Evolutionary conservation across 2,888 invertebrate species (phyloP).

Genomic region (Apamea monoglypha): DNA sequence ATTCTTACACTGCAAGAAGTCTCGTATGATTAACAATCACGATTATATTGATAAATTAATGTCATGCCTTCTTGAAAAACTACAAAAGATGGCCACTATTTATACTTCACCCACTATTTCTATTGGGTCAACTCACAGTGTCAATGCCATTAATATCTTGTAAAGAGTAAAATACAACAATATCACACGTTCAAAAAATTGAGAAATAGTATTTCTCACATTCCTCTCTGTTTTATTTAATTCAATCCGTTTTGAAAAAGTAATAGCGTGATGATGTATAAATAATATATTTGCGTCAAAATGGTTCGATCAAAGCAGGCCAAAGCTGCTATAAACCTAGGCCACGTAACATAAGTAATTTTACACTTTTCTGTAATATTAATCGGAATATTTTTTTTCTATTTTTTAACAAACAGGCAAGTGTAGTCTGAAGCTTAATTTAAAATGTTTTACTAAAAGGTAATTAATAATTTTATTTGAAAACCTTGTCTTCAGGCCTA

Average conservation of each 20-base stretch:
- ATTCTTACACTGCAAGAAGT: too few species aligned
- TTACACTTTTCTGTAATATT: neutral
- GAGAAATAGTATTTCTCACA: neutral
- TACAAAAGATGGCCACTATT: too few species aligned
- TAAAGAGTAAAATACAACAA: neutral
- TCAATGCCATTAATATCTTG: neutral
- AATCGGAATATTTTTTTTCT: too few species aligned
- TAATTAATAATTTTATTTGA: neutral
- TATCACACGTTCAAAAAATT: neutral
- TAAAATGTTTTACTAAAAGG: neutral
- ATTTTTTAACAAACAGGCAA: too few species aligned
- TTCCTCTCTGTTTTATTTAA: neutral
- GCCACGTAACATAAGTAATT: neutral
- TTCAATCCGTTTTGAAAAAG: neutral
- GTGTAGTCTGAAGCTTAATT: too few species aligned
- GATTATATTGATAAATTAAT: neutral
- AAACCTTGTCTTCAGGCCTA: neutral
- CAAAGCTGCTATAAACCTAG: too few species aligned
- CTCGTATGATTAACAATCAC: neutral
- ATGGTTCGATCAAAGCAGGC: neutral
- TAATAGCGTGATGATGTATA: constrained; percentile 3
- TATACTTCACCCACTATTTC: neutral
- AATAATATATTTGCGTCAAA: neutral
- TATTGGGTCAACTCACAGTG: neutral
- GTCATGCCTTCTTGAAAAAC: too few species aligned